These are phyloP conservation scores for Troglohyphantes excavatus DNA, from an alignment of 2,888 invertebrate genomes.

Conservation along the genomic window DNA sequence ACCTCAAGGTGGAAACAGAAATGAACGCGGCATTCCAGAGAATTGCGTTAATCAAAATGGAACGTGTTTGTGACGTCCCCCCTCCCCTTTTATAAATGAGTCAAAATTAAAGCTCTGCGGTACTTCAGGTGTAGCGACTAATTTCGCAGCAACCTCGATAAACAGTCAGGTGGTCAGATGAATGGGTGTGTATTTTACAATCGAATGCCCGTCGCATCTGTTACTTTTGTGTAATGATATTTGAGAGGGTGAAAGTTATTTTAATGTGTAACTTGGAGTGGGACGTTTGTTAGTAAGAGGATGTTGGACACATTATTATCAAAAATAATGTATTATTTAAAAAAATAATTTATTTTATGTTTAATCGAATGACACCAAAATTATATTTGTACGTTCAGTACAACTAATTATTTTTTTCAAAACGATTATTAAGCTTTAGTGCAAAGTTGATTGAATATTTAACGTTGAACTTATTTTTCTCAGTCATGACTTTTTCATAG, in stretches of 20 bases:
- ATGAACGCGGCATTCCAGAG: neutral
- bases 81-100: constrained; percentile 40
- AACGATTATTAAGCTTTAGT: too few relatives aligned
- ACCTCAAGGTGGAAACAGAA: neutral
- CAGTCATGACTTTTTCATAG: too few relatives aligned
- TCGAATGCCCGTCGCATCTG: constrained; percentile 42
- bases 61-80: constrained; percentile 30
- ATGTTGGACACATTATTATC: too few relatives aligned
- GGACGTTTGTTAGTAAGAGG: too few relatives aligned
- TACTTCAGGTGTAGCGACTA: constrained; percentile 4
- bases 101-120: constrained; percentile 34
- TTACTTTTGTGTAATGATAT: constrained; percentile 61
- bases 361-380: too few relatives aligned
- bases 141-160: constrained; percentile 29
- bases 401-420: too few relatives aligned
- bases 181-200: constrained; percentile 30
- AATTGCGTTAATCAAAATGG: constrained; percentile 8
- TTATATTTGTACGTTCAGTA: too few relatives aligned
- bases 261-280: too few relatives aligned
- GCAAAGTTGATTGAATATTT: too few relatives aligned
- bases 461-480: too few relatives aligned
- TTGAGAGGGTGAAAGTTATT: constrained; percentile 6
- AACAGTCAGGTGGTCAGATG: constrained; percentile 29
- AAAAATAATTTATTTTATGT: too few relatives aligned
- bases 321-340: too few relatives aligned